Evolutionary conservation across 2,888 invertebrate species (phyloP).

Genomic region (Habroteleia sp.): DNA sequence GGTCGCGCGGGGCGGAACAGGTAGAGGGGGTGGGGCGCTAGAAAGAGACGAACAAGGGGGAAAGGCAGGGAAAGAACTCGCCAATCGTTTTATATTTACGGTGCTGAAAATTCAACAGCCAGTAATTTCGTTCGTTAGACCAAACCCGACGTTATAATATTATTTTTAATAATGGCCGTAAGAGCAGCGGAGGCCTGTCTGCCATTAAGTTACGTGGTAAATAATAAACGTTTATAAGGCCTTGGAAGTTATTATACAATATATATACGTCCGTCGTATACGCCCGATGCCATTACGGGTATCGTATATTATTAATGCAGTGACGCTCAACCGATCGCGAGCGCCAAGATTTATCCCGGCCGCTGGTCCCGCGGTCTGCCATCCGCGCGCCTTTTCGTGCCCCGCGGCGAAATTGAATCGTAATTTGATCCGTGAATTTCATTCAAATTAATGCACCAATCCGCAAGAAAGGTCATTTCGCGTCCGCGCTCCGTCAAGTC

Average conservation of each 20-base stretch:
- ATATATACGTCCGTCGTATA: constrained; percentile 76
- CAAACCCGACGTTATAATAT: constrained; percentile 74
- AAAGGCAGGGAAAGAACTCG: constrained; percentile 51
- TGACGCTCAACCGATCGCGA: constrained; percentile 76
- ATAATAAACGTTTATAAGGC: constrained; percentile 81
- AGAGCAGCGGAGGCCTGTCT: constrained; percentile 75
- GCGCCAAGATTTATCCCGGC: constrained; percentile 42
- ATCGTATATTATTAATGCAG: constrained; percentile 81
- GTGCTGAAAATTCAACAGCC: constrained; percentile 68
- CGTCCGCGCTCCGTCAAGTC: constrained; percentile 6
- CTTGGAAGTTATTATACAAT: constrained; percentile 81
- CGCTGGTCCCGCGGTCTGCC: neutral
- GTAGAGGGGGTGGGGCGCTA: neutral
- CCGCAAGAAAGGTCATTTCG: constrained; percentile 32
- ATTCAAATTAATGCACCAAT: constrained; percentile 46
- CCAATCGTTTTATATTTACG: constrained; percentile 64
- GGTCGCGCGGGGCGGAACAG: too few species aligned
- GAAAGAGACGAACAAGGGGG: constrained; percentile 35
- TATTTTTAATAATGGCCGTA: constrained; percentile 79
- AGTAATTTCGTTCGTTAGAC: constrained; percentile 69
- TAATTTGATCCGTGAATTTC: constrained; percentile 54
- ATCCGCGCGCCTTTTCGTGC: neutral
- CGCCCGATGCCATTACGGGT: constrained; percentile 80
- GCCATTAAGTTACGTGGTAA: constrained; percentile 81
- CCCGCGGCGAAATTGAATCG: constrained; percentile 34